A percentile compares a stretch with the other conserved stretches of the same genome.
Conservation (phyloP, 2,888 invertebrate species). For the Nematopogon swammerdamellus region DNA sequence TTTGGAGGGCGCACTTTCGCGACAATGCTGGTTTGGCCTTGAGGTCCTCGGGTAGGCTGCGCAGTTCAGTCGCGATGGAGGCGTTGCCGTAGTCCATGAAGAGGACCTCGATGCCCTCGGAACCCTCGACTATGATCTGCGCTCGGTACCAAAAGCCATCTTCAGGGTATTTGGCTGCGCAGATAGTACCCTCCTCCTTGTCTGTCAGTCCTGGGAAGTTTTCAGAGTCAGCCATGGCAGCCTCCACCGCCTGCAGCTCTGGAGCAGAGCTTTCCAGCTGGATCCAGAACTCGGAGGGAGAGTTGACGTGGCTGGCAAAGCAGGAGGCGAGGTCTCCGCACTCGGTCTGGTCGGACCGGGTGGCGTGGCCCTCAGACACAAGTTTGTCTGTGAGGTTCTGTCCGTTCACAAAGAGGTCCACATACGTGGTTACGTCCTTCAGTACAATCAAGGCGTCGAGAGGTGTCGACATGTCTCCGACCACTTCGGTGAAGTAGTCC, state of each 20-base stretch:
- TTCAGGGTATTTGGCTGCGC: slow-evolving; percentile 64
- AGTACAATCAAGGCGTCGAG: slow-evolving; percentile 54
- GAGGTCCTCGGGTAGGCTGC: slow-evolving; percentile 59
- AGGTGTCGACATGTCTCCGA: slow-evolving; percentile 46
- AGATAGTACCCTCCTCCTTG: slow-evolving; percentile 52
- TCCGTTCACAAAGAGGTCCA: slow-evolving; percentile 62
- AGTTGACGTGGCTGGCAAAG: slow-evolving; percentile 71
- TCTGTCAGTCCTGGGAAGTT: slow-evolving; percentile 46
- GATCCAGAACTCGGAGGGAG: slow-evolving; percentile 74
- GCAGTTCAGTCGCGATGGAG: slow-evolving; percentile 53
- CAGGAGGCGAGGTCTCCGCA: slow-evolving; percentile 58
- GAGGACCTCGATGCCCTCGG: slow-evolving; percentile 57
- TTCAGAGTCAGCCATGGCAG: slow-evolving; percentile 53
- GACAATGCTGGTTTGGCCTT: slow-evolving; percentile 57
- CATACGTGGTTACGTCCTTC: slow-evolving; percentile 58
- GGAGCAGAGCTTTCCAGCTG: slow-evolving; percentile 63
- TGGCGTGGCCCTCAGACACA: slow-evolving; percentile 57
- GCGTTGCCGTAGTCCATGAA: slow-evolving; percentile 71
- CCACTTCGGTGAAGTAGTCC: slow-evolving; percentile 48
- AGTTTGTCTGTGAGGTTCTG: slow-evolving; percentile 60
- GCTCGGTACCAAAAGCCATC: slow-evolving; percentile 67
- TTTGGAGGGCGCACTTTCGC: slow-evolving; percentile 58
- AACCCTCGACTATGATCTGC: slow-evolving; percentile 55
- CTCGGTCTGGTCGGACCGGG: slow-evolving; percentile 45
- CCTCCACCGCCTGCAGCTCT: slow-evolving; percentile 57